These are phyloP conservation scores for Taurulus bubalis DNA, from an alignment of 2,113 vertebrate species.

Conservation along the genomic window DNA sequence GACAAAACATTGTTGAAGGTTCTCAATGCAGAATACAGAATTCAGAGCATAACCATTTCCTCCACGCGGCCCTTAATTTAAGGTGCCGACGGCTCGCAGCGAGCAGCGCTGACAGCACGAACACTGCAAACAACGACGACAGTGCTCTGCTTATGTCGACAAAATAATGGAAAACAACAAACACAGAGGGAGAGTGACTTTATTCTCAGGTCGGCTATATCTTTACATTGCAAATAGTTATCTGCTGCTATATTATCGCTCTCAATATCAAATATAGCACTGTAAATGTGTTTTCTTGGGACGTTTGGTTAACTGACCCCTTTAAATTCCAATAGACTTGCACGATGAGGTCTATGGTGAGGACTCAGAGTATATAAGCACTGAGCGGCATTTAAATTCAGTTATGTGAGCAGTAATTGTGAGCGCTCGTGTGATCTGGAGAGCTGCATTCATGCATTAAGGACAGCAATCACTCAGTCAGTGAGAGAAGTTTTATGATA, in stretches of 20 bases:
- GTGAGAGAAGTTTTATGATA: slow-evolving; percentile 19
- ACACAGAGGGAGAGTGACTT: too few species aligned
- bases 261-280: too few species aligned
- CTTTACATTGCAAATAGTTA: not conserved
- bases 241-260: too few species aligned
- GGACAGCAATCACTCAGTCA: slow-evolving; percentile 28
- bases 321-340: not conserved
- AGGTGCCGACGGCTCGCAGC: too few species aligned
- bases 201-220: too few species aligned
- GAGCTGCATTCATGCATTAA: slow-evolving; percentile 11
- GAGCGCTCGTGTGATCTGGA: slow-evolving; percentile 1
- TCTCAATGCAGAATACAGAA: too few species aligned
- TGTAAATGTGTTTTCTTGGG: not conserved
- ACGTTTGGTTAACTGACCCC: not conserved
- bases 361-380: not conserved
- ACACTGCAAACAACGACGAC: too few species aligned
- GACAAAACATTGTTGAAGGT: not conserved
- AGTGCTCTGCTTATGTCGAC: too few species aligned
- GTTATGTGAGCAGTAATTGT: slow-evolving; percentile 9
- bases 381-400: not conserved
- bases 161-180: too few species aligned
- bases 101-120: too few species aligned
- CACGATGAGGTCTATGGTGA: not conserved
- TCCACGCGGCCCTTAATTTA: too few species aligned
- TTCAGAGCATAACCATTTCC: too few species aligned